Evolutionary conservation across 2,113 vertebrate species (phyloP).

Genomic region (Hypomesus transpacificus): DNA sequence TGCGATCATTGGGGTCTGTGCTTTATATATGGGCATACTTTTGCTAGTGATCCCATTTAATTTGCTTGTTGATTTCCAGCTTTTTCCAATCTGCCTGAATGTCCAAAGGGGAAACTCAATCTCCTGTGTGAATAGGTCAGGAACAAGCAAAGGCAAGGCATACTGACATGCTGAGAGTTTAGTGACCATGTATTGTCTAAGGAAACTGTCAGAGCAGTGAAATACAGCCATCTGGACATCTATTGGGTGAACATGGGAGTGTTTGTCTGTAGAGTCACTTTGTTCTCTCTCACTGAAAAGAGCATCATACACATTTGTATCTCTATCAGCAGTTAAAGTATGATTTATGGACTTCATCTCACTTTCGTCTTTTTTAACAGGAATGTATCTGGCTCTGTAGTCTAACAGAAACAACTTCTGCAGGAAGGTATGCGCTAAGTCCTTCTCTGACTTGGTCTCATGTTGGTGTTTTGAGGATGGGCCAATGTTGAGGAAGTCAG

Average conservation of each 20-base stretch:
- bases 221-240: slow-evolving; percentile 76
- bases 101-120: slow-evolving; percentile 71
- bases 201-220: slow-evolving; percentile 70
- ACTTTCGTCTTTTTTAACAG: slow-evolving; percentile 2
- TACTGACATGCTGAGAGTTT: slow-evolving; percentile 76
- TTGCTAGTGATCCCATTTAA: slow-evolving; percentile 23
- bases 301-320: slow-evolving; percentile 27
- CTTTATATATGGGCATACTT: slow-evolving; percentile 58
- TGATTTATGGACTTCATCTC: not conserved
- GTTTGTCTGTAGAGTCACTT: not conserved
- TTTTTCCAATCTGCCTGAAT: slow-evolving; percentile 67
- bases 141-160: slow-evolving; percentile 72
- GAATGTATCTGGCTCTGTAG: slow-evolving; percentile 59
- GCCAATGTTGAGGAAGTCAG: slow-evolving; percentile 59
- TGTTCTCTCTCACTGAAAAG: not conserved
- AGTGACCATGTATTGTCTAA: slow-evolving; percentile 62
- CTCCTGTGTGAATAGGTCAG: slow-evolving; percentile 44
- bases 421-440: slow-evolving; percentile 62
- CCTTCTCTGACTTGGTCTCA: slow-evolving; percentile 45
- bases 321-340: slow-evolving; percentile 12
- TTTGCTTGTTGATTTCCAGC: slow-evolving; percentile 54
- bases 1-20: slow-evolving; percentile 62
- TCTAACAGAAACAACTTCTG: slow-evolving; percentile 58
- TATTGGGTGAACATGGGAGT: slow-evolving; percentile 61
- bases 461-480: slow-evolving; percentile 30